Base-by-base conservation (phyloP, 2,888 invertebrate species). In the Sylvicola fuscatus region DNA sequence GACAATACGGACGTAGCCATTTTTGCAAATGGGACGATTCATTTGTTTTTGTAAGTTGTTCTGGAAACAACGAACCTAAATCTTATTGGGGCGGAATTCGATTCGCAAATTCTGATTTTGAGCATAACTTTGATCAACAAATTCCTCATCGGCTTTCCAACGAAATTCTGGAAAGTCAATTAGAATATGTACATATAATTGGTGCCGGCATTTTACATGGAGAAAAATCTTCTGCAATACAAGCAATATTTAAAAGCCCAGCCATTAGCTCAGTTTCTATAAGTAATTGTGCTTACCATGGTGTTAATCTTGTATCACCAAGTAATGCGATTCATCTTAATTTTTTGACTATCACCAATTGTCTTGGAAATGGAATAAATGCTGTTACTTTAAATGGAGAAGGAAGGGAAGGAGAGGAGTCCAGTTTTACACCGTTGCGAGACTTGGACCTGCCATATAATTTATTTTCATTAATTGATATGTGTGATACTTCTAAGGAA, bases 21-120 rank as follows among this genome's bases (percentile, higher is more conserved):
- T 75, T 75, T 46, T 93, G 93, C 47, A 72, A 72, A 46, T 90
- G 89, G 82, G 78, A 90, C 54, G 79, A 79, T 2, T 70, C 80
- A 32, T 98, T 86, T 50, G 86, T 97, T 1, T 98, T 93, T 50
- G 73, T 98, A 12, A 78, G 84, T 45, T 98, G 98, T 51, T 78
- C 77, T 50, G 56, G 78, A 4, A 62, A 70, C 3, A 49, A 49
- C 5, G 62, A 68, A 10, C 60, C 63, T 13, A 63, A 69, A 38
- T 72, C 80, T 33, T 87, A 89, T 50, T 99, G 98, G 98, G 98
- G 97, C 30, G 97, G 97, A 27, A 75, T 98, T 41, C 67, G 95
- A 40, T 92, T 95, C 52, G 78, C 90, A 1, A 75, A 83, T 51
- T 71, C 82, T 3, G 79, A 86, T 52, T 90, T 89, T 52, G 92